Evolutionary conservation across 2,888 invertebrate species (phyloP).

Genomic region (Nymphalis urticae): DNA sequence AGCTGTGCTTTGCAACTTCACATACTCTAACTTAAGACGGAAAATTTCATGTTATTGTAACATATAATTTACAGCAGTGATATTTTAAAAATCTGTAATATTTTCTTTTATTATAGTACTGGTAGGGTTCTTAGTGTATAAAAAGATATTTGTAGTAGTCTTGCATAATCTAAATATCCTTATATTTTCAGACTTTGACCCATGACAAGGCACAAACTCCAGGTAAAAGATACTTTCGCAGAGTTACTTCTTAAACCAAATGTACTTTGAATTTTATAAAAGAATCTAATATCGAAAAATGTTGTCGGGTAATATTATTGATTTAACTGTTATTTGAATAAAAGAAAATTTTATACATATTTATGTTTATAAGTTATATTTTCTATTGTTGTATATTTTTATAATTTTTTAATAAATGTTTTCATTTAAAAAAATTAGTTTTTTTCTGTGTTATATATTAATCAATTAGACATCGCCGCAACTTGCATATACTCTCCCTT

Average conservation of each 20-base stretch:
- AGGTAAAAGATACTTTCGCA: conserved; percentile 81
- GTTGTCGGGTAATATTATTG: conserved; percentile 1
- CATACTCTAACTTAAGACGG: no score
- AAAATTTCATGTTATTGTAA: no score
- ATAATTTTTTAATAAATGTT: conserved; percentile 8
- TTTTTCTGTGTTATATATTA: background rate
- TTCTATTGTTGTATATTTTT: conserved; percentile 1
- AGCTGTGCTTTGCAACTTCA: no score
- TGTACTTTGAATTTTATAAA: background rate
- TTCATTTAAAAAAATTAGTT: background rate
- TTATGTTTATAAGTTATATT: conserved; percentile 3
- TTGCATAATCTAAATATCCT: background rate
- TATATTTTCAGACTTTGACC: conserved; percentile 78
- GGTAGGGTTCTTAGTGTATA: no score
- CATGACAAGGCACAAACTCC: conserved; percentile 76
- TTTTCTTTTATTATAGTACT: no score
- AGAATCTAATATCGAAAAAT: conserved; percentile 7
- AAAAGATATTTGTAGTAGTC: no score
- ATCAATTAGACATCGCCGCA: no score
- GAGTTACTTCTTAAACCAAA: conserved; percentile 48
- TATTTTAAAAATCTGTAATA: background rate
- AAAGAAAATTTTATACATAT: conserved; percentile 6
- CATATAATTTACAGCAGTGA: background rate
- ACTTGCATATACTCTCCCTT: no score
- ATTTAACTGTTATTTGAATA: background rate